Conservation (phyloP, 2,888 invertebrate species). For the Tigriopus californicus region DNA sequence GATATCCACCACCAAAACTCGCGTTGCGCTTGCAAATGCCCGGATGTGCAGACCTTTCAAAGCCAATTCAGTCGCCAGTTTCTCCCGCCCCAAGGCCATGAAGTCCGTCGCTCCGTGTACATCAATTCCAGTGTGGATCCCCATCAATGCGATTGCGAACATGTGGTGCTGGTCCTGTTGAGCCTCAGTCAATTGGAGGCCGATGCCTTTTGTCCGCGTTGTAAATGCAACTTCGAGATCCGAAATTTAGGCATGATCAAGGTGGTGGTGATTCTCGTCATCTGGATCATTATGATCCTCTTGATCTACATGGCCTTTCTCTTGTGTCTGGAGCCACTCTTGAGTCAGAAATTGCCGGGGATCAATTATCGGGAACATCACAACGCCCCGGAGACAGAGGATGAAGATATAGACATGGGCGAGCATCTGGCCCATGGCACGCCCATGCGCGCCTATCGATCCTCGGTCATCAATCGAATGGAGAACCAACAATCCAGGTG, state of each 20-base stretch:
- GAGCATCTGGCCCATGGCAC: not conserved
- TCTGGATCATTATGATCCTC: constrained; percentile 2
- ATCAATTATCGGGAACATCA: not conserved
- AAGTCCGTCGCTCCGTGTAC: not conserved
- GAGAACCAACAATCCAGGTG: constrained; percentile 1
- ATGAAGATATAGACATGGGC: not conserved
- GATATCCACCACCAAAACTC: not conserved
- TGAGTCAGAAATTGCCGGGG: not conserved
- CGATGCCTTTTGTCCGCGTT: constrained; percentile 4
- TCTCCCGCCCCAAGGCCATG: not conserved
- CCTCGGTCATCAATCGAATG: not conserved
- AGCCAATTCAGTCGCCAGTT: not conserved
- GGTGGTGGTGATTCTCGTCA: constrained; percentile 9
- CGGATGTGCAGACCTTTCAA: not conserved
- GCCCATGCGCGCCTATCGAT: not conserved
- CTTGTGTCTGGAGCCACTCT: not conserved
- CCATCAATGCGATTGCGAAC: constrained; percentile 1
- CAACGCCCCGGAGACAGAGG: not conserved
- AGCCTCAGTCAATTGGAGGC: not conserved
- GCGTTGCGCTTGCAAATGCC: not conserved
- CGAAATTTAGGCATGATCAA: constrained; percentile 4
- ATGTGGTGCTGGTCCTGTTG: not conserved
- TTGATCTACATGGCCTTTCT: constrained; percentile 9
- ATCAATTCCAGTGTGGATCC: constrained; percentile 4
- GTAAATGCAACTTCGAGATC: constrained; percentile 3